These are phyloP conservation scores for Dermolepida albohirtum DNA, from an alignment of 2,888 invertebrate species.

Conservation along the genomic window DNA sequence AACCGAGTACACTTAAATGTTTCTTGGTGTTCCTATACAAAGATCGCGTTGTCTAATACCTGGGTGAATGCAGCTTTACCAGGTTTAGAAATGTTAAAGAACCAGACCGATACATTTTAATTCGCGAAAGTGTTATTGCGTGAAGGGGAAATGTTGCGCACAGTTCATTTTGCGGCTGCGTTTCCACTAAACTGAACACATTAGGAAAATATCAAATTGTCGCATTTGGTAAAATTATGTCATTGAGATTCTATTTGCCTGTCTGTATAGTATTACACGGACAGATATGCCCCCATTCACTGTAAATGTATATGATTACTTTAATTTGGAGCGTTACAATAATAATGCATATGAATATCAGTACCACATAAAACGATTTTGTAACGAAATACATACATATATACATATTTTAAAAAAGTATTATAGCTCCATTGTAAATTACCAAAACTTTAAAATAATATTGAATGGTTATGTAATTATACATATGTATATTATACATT, in stretches of 20 bases:
- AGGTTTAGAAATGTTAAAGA: not conserved
- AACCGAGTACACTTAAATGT: constrained; percentile 20
- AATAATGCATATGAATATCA: too few relatives aligned
- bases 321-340: too few relatives aligned
- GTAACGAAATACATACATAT: too few relatives aligned
- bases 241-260: constrained; percentile 21
- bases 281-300: constrained; percentile 1
- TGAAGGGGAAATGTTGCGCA: constrained; percentile 13
- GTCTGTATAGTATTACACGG: constrained; percentile 2
- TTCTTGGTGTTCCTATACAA: not conserved
- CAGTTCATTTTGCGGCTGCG: constrained; percentile 2
- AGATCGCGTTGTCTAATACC: not conserved
- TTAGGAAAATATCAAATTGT: constrained; percentile 28
- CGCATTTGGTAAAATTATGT: constrained; percentile 25
- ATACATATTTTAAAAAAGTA: too few relatives aligned
- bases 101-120: constrained; percentile 15
- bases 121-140: constrained; percentile 26
- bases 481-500: too few relatives aligned
- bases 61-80: constrained; percentile 19
- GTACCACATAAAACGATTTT: too few relatives aligned
- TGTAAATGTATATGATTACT: not conserved
- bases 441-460: too few relatives aligned
- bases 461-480: too few relatives aligned
- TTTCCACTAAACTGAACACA: constrained; percentile 21
- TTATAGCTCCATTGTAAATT: too few relatives aligned